These are phyloP conservation scores for Epistrophella euchroma DNA, from an alignment of 2,888 invertebrate species.

Conservation along the genomic window DNA sequence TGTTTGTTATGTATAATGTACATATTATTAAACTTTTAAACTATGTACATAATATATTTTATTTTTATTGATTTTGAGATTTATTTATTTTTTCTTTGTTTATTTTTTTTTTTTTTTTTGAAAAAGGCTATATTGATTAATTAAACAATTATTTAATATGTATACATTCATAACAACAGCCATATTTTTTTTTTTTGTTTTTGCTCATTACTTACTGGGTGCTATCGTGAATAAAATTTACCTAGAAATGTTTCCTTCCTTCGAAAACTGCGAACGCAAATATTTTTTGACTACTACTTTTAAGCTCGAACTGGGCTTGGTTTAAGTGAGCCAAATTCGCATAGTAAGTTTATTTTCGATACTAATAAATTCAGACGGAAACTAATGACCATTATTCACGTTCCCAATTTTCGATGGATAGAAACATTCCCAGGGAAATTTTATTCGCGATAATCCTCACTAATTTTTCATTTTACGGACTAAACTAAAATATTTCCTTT, in stretches of 20 bases:
- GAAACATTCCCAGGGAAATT: no score
- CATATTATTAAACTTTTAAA: slow-evolving; percentile 71
- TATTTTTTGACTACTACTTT: no score
- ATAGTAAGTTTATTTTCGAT: no score
- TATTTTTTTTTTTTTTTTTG: slow-evolving; percentile 49
- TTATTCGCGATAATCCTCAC: no score
- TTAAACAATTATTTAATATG: slow-evolving; percentile 38
- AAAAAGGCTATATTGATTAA: slow-evolving; percentile 59
- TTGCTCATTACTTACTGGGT: not conserved
- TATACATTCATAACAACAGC: slow-evolving; percentile 39
- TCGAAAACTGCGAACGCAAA: no score
- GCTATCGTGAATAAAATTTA: no score
- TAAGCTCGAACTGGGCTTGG: no score
- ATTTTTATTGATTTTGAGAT: slow-evolving; percentile 68
- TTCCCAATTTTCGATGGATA: no score
- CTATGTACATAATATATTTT: slow-evolving; percentile 67
- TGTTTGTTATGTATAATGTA: slow-evolving; percentile 74
- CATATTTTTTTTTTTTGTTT: not conserved
- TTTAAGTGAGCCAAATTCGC: no score
- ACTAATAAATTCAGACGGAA: no score
- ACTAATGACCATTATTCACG: no score
- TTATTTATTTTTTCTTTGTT: slow-evolving; percentile 62
- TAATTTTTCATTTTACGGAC: slow-evolving; percentile 4
- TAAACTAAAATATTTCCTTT: not conserved
- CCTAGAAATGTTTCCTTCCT: no score